phyloP scores from a whole-genome alignment of 2,113 vertebrate genomes.

The Podiceps cristatus region DNA sequence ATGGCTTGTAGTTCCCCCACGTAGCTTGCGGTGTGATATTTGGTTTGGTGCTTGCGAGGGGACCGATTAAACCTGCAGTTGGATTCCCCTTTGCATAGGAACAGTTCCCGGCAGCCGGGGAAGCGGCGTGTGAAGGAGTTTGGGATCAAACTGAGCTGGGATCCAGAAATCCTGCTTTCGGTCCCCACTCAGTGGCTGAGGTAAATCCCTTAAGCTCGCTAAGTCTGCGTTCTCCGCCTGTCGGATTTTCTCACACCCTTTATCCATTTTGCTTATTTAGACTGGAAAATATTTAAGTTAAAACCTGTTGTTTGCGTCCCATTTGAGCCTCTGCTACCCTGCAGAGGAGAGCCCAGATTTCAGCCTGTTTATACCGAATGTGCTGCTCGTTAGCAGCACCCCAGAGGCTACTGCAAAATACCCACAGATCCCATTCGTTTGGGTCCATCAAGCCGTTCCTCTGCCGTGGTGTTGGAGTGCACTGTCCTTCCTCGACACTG shows the following conservation, averaged over 20 bases:
- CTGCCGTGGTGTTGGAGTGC: not conserved
- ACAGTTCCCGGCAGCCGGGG: accelerated
- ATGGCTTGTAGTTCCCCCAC: not conserved
- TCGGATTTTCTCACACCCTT: not conserved
- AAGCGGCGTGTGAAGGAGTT: accelerated
- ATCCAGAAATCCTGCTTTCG: not conserved
- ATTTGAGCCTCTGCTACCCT: accelerated
- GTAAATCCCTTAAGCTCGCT: not conserved
- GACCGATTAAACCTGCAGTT: accelerated
- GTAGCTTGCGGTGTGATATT: accelerated
- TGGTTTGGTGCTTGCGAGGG: not conserved
- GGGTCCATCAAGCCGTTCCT: not conserved
- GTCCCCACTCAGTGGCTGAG: not conserved
- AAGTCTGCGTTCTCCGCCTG: not conserved
- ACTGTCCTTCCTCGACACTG: not conserved
- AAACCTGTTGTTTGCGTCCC: no score
- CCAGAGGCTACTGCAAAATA: not conserved
- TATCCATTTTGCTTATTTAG: not conserved
- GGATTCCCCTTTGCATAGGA: accelerated
- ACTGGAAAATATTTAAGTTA: not conserved
- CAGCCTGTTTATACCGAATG: accelerated
- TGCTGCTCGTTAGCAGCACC: not conserved
- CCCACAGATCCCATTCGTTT: not conserved
- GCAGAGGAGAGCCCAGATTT: not conserved
- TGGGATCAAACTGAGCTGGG: not conserved